These are phyloP conservation scores for Synergus itoensis DNA, from an alignment of 2,888 invertebrate genomes.

Conservation along the genomic window DNA sequence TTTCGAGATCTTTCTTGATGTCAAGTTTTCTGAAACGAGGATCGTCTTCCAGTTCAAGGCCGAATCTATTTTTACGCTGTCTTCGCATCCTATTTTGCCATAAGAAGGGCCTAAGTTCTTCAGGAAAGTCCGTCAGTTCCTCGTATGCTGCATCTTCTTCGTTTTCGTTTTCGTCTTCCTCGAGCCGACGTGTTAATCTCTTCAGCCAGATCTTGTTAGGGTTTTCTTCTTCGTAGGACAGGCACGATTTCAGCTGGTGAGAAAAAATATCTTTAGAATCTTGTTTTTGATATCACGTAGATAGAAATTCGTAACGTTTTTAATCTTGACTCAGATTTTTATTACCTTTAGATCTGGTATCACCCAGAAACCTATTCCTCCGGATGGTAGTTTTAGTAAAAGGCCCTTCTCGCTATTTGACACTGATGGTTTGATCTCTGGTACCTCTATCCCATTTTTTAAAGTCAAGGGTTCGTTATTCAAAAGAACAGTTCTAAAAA, in stretches of 20 bases:
- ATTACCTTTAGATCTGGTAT: conserved; percentile 83
- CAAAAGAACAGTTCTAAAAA: conserved; percentile 81
- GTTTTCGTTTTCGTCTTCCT: conserved; percentile 50
- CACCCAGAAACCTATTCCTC: conserved; percentile 88
- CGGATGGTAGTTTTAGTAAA: conserved; percentile 82
- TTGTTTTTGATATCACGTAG: background rate
- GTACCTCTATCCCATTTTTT: conserved; percentile 80
- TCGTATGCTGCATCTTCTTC: conserved; percentile 48
- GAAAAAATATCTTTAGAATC: conserved; percentile 21
- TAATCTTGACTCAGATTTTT: conserved; percentile 55
- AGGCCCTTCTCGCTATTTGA: conserved; percentile 80
- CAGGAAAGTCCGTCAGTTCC: background rate
- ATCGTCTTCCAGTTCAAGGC: conserved; percentile 32
- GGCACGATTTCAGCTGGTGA: conserved; percentile 66
- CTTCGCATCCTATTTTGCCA: conserved; percentile 6
- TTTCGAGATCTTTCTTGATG: conserved; percentile 53
- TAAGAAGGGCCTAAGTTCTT: background rate
- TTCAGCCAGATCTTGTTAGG: conserved; percentile 54
- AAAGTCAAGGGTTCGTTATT: conserved; percentile 83
- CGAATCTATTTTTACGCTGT: background rate
- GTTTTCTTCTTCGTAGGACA: conserved; percentile 55
- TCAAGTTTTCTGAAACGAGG: conserved; percentile 45
- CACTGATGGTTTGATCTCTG: conserved; percentile 78
- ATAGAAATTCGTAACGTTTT: too few species aligned
- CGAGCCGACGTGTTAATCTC: conserved; percentile 56